A percentile compares a stretch with the other conserved stretches of the same genome.
Conservation (phyloP, 2,888 invertebrate genomes). For the Pedicia rivosa region DNA sequence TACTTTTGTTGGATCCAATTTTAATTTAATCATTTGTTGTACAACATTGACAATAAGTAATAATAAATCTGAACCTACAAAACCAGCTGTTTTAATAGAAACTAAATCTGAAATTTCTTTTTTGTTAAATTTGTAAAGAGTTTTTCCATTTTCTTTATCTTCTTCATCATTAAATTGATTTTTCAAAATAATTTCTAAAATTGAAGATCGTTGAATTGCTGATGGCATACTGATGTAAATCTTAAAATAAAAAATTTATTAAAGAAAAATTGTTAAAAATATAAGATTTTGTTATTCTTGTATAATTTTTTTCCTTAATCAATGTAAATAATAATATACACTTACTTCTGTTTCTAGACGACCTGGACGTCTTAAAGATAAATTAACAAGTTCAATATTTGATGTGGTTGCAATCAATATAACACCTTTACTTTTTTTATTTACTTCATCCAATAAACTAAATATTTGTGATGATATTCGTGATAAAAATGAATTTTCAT, state of each 20-base stretch:
- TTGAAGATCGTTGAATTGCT: conserved; percentile 27
- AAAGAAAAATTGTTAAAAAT: conserved; percentile 1
- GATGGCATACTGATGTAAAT: conserved; percentile 32
- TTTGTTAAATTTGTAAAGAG: conserved; percentile 12
- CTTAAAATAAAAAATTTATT: conserved; percentile 17
- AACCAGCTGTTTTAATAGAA: conserved; percentile 38
- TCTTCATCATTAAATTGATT: conserved; percentile 8
- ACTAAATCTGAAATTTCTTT: conserved; percentile 16
- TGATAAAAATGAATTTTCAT: conserved; percentile 23
- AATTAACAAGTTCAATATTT: conserved; percentile 31
- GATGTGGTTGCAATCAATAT: conserved; percentile 38
- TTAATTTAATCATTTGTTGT: conserved; percentile 13
- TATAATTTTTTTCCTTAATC: no score
- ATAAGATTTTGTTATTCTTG: neutral
- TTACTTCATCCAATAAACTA: conserved; percentile 32
- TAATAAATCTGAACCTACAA: conserved; percentile 37
- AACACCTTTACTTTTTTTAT: conserved; percentile 20
- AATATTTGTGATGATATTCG: conserved; percentile 32
- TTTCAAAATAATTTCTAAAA: conserved; percentile 25
- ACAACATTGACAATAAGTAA: conserved; percentile 29
- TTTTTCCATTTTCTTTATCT: no score
- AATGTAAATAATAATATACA: neutral
- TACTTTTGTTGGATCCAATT: neutral
- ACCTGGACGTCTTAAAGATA: conserved; percentile 34
- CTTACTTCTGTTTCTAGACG: conserved; percentile 38